These are phyloP conservation scores for Lasioglossum pauxillum DNA, from an alignment of 2,888 invertebrate species.

Conservation along the genomic window DNA sequence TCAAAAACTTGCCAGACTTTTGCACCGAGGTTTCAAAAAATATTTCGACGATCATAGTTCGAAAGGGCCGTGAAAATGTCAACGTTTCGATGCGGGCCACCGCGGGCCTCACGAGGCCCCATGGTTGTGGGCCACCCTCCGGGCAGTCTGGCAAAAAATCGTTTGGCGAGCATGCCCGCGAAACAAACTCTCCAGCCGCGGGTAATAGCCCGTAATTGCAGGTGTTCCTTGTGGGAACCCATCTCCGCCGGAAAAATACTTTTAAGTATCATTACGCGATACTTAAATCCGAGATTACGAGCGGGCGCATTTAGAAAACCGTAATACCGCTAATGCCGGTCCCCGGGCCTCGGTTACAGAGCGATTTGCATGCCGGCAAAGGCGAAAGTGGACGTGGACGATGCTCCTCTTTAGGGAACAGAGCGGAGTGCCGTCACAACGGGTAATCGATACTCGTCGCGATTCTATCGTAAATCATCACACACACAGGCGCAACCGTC, in stretches of 20 bases:
- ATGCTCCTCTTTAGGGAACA: background rate
- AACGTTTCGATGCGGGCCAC: background rate
- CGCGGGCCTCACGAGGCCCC: background rate
- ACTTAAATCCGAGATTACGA: constrained; percentile 25
- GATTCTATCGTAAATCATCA: constrained; percentile 49
- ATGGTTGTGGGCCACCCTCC: background rate
- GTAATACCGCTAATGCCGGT: constrained; percentile 22
- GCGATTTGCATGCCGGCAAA: constrained; percentile 6
- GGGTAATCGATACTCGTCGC: constrained; percentile 51
- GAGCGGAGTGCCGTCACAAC: background rate
- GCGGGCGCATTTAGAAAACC: constrained; percentile 26
- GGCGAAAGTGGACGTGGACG: constrained; percentile 17
- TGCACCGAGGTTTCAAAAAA: no score
- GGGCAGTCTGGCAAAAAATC: constrained; percentile 25
- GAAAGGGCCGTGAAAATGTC: background rate
- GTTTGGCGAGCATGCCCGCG: background rate
- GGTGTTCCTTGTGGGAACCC: constrained; percentile 49
- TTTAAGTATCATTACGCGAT: constrained; percentile 47
- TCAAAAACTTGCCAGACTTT: no score
- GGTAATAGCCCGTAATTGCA: constrained; percentile 51
- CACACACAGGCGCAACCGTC: background rate
- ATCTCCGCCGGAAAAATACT: constrained; percentile 32
- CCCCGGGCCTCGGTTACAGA: background rate
- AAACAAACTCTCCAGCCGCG: constrained; percentile 30
- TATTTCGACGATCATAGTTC: background rate